Conservation (phyloP, 2,888 invertebrate species). For the Busseola fusca region DNA sequence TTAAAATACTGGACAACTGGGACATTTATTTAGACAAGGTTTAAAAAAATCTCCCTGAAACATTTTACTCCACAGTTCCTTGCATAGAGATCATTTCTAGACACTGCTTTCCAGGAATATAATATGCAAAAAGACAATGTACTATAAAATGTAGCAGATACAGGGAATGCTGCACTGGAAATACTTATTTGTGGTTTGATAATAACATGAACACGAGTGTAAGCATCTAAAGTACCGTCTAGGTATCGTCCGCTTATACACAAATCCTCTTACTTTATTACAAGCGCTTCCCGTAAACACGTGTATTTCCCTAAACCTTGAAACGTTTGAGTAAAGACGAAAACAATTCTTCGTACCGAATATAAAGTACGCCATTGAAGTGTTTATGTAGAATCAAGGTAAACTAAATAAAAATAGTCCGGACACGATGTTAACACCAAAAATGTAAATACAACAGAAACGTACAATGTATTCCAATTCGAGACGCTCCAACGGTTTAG, state of each 20-base stretch:
- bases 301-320: slow-evolving; percentile 19
- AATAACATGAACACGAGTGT: background rate
- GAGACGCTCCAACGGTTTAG: too few relatives aligned
- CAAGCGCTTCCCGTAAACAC: slow-evolving; percentile 19
- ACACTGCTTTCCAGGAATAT: background rate
- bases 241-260: too few relatives aligned
- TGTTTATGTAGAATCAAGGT: background rate
- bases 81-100: background rate
- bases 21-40: background rate
- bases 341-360: slow-evolving; percentile 23
- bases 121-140: background rate
- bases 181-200: background rate
- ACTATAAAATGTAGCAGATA: background rate
- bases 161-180: background rate
- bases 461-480: background rate
- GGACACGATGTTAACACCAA: background rate
- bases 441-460: background rate
- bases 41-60: background rate
- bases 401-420: background rate
- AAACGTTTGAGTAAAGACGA: slow-evolving; percentile 14
- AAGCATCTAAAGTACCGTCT: background rate
- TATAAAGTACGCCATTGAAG: background rate
- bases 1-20: background rate
- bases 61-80: background rate
- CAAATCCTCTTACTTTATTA: slow-evolving; percentile 23